A percentile compares a stretch with the other conserved stretches of the same genome.
phyloP scores from a whole-genome alignment of 2,113 vertebrate genomes.

The Prionailurus bengalensis region DNA sequence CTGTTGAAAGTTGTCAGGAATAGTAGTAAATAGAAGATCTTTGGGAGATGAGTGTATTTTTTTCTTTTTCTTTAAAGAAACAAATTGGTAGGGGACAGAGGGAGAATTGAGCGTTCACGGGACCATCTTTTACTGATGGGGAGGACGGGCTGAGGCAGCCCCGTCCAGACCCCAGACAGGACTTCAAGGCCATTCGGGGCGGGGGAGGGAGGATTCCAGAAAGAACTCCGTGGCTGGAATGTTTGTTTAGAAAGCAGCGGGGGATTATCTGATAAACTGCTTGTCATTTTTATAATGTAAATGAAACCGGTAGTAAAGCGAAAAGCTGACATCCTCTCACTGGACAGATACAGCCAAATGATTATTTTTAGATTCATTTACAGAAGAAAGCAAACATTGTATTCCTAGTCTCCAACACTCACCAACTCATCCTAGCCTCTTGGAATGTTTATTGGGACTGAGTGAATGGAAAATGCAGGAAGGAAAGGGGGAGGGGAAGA shows the following conservation, averaged over 20 bases:
- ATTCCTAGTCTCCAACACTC: not conserved
- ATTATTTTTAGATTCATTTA: conserved; percentile 68
- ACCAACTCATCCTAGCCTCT: not conserved
- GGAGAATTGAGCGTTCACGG: accelerated
- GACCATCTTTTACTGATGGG: not conserved
- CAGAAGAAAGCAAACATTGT: conserved; percentile 71
- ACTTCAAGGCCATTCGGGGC: not conserved
- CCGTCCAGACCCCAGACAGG: not conserved
- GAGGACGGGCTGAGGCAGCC: not conserved
- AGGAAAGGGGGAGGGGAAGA: not conserved
- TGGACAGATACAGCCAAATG: conserved; percentile 55
- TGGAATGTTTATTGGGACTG: conserved; percentile 23
- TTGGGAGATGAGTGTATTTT: not conserved
- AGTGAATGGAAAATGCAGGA: conserved; percentile 20
- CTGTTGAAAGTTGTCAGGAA: not conserved
- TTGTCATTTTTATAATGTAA: conserved; percentile 80
- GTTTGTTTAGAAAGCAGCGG: conserved; percentile 71
- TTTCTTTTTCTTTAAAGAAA: not conserved
- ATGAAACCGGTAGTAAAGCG: conserved; percentile 51
- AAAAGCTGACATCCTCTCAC: conserved; percentile 49
- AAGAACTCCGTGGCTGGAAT: not conserved
- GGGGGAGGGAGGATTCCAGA: not conserved
- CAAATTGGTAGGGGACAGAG: not conserved
- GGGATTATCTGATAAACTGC: conserved; percentile 75
- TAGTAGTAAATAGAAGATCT: not conserved